These are phyloP conservation scores for Adelges cooleyi DNA, from an alignment of 1,140 invertebrate species.

Conservation along the genomic window DNA sequence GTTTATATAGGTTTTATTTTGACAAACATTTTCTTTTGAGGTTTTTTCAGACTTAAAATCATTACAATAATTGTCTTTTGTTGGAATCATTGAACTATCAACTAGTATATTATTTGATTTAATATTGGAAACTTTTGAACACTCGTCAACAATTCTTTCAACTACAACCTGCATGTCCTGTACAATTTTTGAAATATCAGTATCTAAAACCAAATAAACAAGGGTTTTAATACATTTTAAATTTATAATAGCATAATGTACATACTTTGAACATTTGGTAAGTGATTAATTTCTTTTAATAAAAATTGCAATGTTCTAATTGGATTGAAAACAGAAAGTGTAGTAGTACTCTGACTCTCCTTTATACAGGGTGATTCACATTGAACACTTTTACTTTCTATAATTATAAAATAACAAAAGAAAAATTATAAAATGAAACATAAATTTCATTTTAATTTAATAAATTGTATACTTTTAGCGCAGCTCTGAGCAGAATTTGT, in stretches of 20 bases:
- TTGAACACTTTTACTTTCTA: not conserved
- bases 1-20: no score
- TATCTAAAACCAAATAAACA: not conserved
- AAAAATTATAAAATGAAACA: not conserved
- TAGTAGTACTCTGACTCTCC: not conserved
- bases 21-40: not conserved
- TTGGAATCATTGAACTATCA: not conserved
- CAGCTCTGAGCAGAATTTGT: not conserved
- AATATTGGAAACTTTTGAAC: not conserved
- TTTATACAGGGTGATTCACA: not conserved
- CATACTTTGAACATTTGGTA: slow-evolving; percentile 6
- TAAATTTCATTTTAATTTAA: not conserved
- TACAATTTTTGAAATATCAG: not conserved
- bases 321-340: slow-evolving; percentile 19
- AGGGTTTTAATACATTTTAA: not conserved
- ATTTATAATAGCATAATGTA: not conserved
- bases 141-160: not conserved
- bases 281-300: slow-evolving; percentile 1
- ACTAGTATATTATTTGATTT: no score
- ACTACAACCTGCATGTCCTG: slow-evolving; percentile 11
- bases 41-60: not conserved
- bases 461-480: not conserved
- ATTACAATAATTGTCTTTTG: not conserved
- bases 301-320: slow-evolving; percentile 21
- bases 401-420: not conserved